Evolutionary conservation across 1,140 invertebrate genomes (phyloP).

Genomic region (Telenomus remus): DNA sequence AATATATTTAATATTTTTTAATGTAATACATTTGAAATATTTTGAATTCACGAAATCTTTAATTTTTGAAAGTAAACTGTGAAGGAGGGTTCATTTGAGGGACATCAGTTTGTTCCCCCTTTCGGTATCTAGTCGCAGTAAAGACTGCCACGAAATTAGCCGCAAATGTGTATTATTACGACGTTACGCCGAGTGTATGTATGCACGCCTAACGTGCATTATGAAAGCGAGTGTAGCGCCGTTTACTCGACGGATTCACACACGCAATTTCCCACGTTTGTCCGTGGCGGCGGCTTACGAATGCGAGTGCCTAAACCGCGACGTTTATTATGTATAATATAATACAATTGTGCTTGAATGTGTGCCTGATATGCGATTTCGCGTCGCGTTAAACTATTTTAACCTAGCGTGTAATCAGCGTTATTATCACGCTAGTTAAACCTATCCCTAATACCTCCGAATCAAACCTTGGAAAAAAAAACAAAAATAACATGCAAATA

Average conservation of each 20-base stretch:
- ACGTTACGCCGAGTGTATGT: slow-evolving; percentile 48
- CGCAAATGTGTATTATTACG: slow-evolving; percentile 72
- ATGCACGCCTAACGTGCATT: slow-evolving; percentile 65
- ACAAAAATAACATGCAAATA: not conserved
- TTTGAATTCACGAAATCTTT: too few relatives aligned
- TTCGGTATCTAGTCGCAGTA: slow-evolving; percentile 20
- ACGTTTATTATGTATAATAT: slow-evolving; percentile 50
- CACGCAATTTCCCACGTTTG: slow-evolving; percentile 70
- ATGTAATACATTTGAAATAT: too few relatives aligned
- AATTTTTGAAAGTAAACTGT: too few relatives aligned
- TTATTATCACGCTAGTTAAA: slow-evolving; percentile 3
- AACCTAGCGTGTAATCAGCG: slow-evolving; percentile 33
- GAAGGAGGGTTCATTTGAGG: too few relatives aligned
- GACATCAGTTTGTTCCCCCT: too few relatives aligned
- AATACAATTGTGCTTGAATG: slow-evolving; percentile 50
- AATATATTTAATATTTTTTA: too few relatives aligned
- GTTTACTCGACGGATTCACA: slow-evolving; percentile 60
- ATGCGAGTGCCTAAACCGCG: slow-evolving; percentile 40
- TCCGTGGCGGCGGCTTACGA: slow-evolving; percentile 40
- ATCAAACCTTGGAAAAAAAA: too few relatives aligned
- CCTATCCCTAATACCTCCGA: not conserved
- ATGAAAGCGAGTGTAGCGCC: slow-evolving; percentile 62
- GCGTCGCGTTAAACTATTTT: slow-evolving; percentile 40
- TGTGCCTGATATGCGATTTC: slow-evolving; percentile 39
- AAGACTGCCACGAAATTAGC: slow-evolving; percentile 69